phyloP scores from a whole-genome alignment of 2,113 vertebrate species.

The Struthidea cinerea region DNA sequence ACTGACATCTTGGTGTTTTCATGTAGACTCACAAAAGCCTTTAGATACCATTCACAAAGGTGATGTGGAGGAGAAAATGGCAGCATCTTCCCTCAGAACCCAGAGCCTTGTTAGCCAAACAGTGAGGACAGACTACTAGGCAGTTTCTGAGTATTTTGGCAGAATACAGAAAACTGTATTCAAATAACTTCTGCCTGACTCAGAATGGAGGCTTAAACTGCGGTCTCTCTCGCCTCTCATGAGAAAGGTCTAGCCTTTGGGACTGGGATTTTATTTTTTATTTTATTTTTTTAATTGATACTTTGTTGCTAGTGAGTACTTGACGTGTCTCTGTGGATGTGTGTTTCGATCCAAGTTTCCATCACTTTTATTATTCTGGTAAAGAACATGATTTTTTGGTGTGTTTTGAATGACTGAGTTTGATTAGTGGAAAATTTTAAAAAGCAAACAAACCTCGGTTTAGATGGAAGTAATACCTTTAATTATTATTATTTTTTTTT shows the following conservation, averaged over 20 bases:
- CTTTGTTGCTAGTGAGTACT: background rate
- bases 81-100: background rate
- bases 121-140: background rate
- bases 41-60: background rate
- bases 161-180: background rate
- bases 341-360: background rate
- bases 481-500: background rate
- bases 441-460: background rate
- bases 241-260: background rate
- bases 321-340: background rate
- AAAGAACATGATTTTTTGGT: background rate
- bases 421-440: background rate
- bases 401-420: background rate
- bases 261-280: background rate
- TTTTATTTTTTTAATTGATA: background rate
- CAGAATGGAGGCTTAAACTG: background rate
- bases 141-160: too few species aligned
- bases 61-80: background rate
- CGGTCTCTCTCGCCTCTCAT: accelerated
- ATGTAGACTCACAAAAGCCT: background rate
- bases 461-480: background rate
- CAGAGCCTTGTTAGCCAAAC: background rate
- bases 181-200: background rate
- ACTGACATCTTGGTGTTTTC: background rate
- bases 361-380: background rate